Base-by-base conservation (phyloP, 23 tunicate genomes). In the Ciona savignyi region DNA sequence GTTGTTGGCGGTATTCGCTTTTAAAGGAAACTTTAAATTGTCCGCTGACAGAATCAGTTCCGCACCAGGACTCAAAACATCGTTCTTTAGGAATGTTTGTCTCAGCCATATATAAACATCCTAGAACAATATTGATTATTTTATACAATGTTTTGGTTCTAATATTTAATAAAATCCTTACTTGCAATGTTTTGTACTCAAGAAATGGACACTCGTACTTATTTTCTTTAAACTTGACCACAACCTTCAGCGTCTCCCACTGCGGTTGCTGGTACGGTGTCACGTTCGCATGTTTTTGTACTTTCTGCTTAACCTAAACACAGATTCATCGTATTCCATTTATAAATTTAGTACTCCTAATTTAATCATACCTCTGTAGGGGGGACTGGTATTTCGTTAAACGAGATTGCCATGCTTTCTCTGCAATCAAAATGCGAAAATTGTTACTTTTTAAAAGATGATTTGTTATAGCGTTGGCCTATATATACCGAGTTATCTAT, bases 1-100 rank as follows among this genome's bases (percentile, higher is more conserved):
- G 2, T 63, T 87, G 80, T 48, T 81, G 1, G 95, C 95, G 20
- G 95, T 80, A 74, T 81, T 87, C 65, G 95, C 86, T 77, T 87
- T 87, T 23, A 87, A 70, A n/a, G 95, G 95, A 75, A 81, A 87
- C 34, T 75, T 72, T 60, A 87, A 23, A 63, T 80, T 81, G 76
- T 78, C 84, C 51, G 51, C 27, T 22, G 81, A 69, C 33, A 87
- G 70, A 0, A 87, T 29, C 22, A 87, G 63, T 35, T 87, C 79
- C 2, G 83, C 67, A 2, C 95, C 95, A 33, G 95, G 83, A 2
- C 64, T 63, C 25, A 81, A 66, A 33, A 71, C 22, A 23, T 87
- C 85, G 4, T 51, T 22, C 23, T 71, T 51, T 27, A 87, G 86
- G 23, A 87, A 51, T 65, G 76, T 51, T 32, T 70, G 81, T 27